These are phyloP conservation scores for Genyomyrus donnyi DNA, from an alignment of 2,113 vertebrate genomes.

Conservation along the genomic window DNA sequence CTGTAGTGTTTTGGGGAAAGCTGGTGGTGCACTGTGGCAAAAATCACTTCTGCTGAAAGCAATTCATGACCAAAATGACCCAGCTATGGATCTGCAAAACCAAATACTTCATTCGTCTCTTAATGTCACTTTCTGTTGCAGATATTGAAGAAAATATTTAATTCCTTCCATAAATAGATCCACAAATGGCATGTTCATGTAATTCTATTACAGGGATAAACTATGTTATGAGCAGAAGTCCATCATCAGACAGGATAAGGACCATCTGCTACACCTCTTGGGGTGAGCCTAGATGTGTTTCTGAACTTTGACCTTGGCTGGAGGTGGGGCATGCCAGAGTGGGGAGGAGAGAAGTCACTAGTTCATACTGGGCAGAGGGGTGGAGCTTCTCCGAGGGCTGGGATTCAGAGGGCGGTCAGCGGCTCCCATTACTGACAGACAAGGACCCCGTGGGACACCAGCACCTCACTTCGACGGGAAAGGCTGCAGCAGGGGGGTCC, in stretches of 20 bases:
- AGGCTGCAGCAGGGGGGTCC: conserved; percentile 66
- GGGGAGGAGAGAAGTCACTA: neutral
- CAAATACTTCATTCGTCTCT: neutral
- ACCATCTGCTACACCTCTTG: neutral
- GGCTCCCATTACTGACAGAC: neutral
- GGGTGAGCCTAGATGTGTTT: neutral
- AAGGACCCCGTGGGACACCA: neutral
- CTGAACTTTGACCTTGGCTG: neutral
- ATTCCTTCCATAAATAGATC: neutral
- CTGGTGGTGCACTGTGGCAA: neutral
- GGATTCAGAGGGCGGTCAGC: neutral
- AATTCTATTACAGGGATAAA: neutral
- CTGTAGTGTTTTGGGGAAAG: neutral
- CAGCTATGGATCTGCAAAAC: neutral
- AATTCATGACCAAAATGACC: neutral
- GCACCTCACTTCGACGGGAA: conserved; percentile 11
- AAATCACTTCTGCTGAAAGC: neutral
- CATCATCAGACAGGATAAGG: neutral
- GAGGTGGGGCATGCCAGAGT: neutral
- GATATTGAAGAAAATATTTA: neutral
- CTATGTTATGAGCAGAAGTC: neutral
- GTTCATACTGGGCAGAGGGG: neutral
- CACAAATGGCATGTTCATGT: neutral
- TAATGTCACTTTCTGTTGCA: neutral
- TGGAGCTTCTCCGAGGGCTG: neutral